A percentile compares a stretch with the other conserved stretches of the same genome.
These are phyloP conservation scores for Strix aluco DNA, from an alignment of 2,113 vertebrate species.

Conservation along the genomic window DNA sequence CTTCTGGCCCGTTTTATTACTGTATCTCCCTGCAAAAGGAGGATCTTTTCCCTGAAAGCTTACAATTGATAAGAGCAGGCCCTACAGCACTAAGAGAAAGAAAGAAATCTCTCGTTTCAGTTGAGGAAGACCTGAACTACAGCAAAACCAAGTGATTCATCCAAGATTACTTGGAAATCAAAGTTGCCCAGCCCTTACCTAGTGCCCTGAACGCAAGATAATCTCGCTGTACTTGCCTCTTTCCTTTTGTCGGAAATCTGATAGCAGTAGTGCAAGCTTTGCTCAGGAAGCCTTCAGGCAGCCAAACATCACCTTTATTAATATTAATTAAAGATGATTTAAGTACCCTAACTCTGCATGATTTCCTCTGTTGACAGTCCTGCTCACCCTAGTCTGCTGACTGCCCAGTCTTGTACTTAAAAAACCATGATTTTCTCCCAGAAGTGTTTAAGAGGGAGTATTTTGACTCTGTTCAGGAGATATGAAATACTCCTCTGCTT, in stretches of 20 bases:
- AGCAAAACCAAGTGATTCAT: neutral
- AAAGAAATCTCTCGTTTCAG: neutral
- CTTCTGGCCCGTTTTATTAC: neutral
- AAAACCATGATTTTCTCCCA: fast-evolving
- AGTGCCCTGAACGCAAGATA: no score
- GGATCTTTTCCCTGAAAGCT: neutral
- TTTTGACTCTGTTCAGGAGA: neutral
- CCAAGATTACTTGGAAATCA: neutral
- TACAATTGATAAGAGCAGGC: neutral
- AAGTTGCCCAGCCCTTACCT: neutral
- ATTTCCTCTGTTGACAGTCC: neutral
- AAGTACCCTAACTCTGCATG: neutral
- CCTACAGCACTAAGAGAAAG: neutral
- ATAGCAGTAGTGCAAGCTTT: neutral
- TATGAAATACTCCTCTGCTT: fast-evolving
- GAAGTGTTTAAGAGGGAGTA: neutral
- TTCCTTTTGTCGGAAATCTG: neutral
- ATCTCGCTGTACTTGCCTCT: neutral
- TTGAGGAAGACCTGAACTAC: neutral
- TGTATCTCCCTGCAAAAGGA: neutral
- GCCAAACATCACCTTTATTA: neutral
- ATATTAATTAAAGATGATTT: neutral
- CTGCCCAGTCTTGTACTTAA: no score
- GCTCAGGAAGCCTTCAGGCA: neutral
- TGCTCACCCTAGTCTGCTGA: neutral